phyloP scores from a whole-genome alignment of 1,140 invertebrate genomes.

The Halictus rubicundus region DNA sequence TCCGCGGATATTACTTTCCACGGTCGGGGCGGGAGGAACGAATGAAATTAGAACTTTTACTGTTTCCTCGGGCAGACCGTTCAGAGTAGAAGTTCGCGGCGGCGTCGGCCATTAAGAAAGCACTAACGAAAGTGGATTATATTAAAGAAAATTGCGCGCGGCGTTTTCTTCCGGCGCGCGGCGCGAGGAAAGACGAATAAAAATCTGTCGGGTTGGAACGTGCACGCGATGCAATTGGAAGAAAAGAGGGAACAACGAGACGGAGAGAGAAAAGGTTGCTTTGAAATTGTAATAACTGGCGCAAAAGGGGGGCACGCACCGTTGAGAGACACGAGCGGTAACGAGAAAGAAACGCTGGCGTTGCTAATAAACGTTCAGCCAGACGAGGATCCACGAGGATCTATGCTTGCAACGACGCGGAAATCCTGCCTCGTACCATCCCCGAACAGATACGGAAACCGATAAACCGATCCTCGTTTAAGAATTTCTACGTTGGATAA shows the following conservation, averaged over 20 bases:
- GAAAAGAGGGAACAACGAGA: not conserved
- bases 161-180: not conserved
- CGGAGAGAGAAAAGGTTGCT: not conserved
- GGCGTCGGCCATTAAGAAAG: conserved; percentile 16
- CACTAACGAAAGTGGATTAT: conserved; percentile 37
- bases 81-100: not conserved
- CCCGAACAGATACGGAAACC: too few relatives aligned
- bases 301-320: too few relatives aligned
- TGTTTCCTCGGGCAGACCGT: conserved; percentile 19
- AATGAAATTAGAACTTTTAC: conserved; percentile 37
- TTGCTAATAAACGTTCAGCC: too few relatives aligned
- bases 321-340: not conserved
- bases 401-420: too few relatives aligned
- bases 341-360: not conserved
- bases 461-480: too few relatives aligned
- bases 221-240: not conserved
- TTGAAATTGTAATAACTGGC: not conserved
- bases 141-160: conserved; percentile 24
- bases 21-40: not conserved
- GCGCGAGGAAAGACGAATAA: not conserved
- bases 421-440: too few relatives aligned
- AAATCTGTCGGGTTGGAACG: not conserved
- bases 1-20: conserved; percentile 32
- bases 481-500: too few relatives aligned
- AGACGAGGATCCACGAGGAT: too few relatives aligned